Base-by-base conservation (phyloP, 2,113 vertebrate genomes). In the Corythornis madagascariensis region DNA sequence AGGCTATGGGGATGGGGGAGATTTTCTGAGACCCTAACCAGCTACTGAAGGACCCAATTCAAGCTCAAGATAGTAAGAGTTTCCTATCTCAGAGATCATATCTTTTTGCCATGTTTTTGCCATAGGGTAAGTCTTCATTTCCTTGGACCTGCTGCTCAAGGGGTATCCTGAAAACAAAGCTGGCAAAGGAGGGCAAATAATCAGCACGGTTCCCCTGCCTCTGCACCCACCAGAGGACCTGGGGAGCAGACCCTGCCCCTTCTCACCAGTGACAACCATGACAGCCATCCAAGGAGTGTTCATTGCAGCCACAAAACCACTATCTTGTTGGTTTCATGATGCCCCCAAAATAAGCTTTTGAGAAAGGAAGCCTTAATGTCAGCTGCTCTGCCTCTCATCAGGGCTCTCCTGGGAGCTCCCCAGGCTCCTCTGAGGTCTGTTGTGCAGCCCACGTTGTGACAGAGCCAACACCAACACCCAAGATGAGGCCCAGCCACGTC, bases 361-460 rank as follows among this genome's bases (percentile, higher is more conserved):
- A 33, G 87, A 69, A 15, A 33, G 25, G 53, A 65, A 76, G 11
- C 12, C 48, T 43, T 60, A 15, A 38, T 9, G 10, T 29, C 6
- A 53, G 50, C 76, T 82, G 31, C 42, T 57, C 47, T 18, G 10
- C 38, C 53, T 52, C 38, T 50, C 35, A 38, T 20, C 53, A 40
- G 2, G 1, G 11, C 13, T 67, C 12, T 80, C 43, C 24, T 4
- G 0, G 24, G 38, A 76, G n/a, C 24, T 48, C 59, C 25, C 4
- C 38, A 10, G 55, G 69, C 63, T 42, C 50, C 35, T 66, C 35
- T 56, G 16, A 25, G 11, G 33, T 57, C 38, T 38, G 19, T 29
- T 42, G 53, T 18, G 40, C n/a, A n/a, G n/a, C 2, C 1, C 1
- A 9, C 45, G 17, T 33, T 2, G 0, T 15, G 28, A 19, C 0